phyloP scores from a whole-genome alignment of 2,888 invertebrate genomes.

The Drosophila lutescens region DNA sequence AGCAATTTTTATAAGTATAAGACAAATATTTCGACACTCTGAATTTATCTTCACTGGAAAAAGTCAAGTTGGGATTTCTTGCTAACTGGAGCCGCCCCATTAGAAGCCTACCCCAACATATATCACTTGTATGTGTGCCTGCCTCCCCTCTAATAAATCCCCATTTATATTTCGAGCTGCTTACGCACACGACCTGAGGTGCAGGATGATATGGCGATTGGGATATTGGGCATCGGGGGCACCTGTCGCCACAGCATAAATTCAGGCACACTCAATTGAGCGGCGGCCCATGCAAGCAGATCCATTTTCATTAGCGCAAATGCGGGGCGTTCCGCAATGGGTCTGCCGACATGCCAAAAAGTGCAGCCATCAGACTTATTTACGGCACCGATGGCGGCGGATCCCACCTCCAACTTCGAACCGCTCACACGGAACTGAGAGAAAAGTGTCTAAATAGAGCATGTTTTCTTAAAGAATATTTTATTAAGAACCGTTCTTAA shows the following conservation, averaged over 20 bases:
- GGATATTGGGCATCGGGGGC: conserved; percentile 33
- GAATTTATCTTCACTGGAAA: background rate
- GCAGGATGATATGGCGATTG: conserved; percentile 10
- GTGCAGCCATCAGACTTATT: conserved; percentile 68
- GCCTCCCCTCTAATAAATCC: conserved; percentile 18
- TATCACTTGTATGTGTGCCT: background rate
- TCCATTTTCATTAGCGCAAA: conserved; percentile 71
- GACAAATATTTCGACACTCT: background rate
- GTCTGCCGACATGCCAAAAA: conserved; percentile 66
- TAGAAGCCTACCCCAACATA: conserved; percentile 15
- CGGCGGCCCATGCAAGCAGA: conserved; percentile 29
- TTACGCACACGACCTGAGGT: conserved; percentile 28
- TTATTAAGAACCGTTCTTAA: too few relatives aligned
- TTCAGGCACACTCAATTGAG: conserved; percentile 50
- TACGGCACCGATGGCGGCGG: conserved; percentile 58
- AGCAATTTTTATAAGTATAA: too few relatives aligned
- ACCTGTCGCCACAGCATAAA: conserved; percentile 62
- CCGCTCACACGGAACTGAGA: conserved; percentile 1
- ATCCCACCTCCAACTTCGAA: conserved; percentile 24
- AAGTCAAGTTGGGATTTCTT: background rate
- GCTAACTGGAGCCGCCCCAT: background rate
- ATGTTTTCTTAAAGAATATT: too few relatives aligned
- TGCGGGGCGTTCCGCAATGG: conserved; percentile 51
- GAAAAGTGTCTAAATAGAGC: background rate
- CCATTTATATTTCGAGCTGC: conserved; percentile 26